Evolutionary conservation across 2,797 vertebrate species (phyloP).

Genomic region (Neostethus bicornis): DNA sequence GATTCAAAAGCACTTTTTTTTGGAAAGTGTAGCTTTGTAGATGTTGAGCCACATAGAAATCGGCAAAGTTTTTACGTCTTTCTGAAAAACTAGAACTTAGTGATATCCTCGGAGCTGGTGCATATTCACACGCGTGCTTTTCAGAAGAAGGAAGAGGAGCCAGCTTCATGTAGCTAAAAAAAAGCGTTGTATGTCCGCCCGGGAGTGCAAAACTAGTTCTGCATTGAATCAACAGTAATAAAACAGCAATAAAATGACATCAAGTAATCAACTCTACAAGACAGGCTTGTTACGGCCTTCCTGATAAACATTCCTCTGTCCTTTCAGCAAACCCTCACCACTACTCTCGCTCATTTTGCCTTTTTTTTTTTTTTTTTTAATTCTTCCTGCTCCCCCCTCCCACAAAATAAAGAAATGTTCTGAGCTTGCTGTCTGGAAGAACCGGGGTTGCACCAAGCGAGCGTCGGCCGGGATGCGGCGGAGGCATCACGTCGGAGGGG

Average conservation of each 20-base stretch:
- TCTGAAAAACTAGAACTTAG: conserved; percentile 65
- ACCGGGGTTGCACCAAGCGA: conserved; percentile 33
- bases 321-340: conserved; percentile 60
- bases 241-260: conserved; percentile 81
- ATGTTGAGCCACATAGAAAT: conserved; percentile 22
- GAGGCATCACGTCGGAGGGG: conserved; percentile 25
- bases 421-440: conserved; percentile 44
- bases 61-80: conserved; percentile 50
- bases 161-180: conserved; percentile 65
- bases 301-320: conserved; percentile 73
- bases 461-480: conserved; percentile 41
- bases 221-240: conserved; percentile 78
- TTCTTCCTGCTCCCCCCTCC: no score
- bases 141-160: conserved; percentile 68
- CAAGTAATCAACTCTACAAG: conserved; percentile 77
- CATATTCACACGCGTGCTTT: conserved; percentile 64
- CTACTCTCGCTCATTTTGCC: conserved; percentile 47
- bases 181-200: conserved; percentile 59
- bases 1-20: conserved; percentile 39
- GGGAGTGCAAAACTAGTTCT: conserved; percentile 80
- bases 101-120: conserved; percentile 66
- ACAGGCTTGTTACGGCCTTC: conserved; percentile 64
- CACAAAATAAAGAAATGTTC: conserved; percentile 36
- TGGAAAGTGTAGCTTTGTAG: conserved; percentile 23
- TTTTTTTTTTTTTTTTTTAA: conserved; percentile 42